These are phyloP conservation scores for Drosophila bunnanda DNA, from an alignment of 2,888 invertebrate genomes.

Conservation along the genomic window DNA sequence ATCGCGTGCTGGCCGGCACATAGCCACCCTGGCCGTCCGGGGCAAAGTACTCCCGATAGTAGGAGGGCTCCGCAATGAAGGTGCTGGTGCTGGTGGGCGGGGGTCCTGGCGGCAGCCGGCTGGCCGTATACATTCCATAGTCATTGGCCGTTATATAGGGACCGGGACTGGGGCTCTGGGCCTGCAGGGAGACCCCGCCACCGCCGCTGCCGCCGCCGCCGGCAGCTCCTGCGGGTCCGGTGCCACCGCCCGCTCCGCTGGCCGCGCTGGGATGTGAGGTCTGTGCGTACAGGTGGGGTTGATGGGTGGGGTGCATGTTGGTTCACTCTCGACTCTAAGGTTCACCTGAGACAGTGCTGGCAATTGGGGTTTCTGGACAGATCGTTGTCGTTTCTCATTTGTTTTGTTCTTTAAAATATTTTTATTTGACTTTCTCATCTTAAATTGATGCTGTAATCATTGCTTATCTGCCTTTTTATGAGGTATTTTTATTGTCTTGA, in stretches of 20 bases:
- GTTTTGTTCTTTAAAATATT: background rate
- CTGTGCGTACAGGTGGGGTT: constrained; percentile 55
- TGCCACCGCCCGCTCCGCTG: constrained; percentile 72
- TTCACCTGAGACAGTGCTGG: constrained; percentile 5
- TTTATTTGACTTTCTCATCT: background rate
- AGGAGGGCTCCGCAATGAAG: constrained; percentile 90
- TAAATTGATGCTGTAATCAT: constrained; percentile 1
- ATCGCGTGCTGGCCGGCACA: constrained; percentile 82
- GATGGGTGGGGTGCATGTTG: constrained; percentile 4
- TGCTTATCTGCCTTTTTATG: background rate
- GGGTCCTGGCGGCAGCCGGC: constrained; percentile 82
- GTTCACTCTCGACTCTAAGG: constrained; percentile 23
- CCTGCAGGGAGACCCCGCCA: constrained; percentile 79
- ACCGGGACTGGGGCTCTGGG: constrained; percentile 85
- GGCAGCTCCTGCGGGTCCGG: constrained; percentile 43
- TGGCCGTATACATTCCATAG: constrained; percentile 84
- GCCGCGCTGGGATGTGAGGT: constrained; percentile 69
- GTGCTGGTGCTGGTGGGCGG: constrained; percentile 86
- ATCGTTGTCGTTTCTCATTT: background rate
- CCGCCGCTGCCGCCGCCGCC: constrained; percentile 66
- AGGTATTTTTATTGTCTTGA: background rate
- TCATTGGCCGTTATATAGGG: constrained; percentile 84
- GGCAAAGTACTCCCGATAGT: constrained; percentile 91
- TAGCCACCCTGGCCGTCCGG: constrained; percentile 86
- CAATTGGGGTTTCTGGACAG: background rate